Evolutionary conservation across 2,797 vertebrate genomes (phyloP).

Genomic region (Iguana delicatissima): DNA sequence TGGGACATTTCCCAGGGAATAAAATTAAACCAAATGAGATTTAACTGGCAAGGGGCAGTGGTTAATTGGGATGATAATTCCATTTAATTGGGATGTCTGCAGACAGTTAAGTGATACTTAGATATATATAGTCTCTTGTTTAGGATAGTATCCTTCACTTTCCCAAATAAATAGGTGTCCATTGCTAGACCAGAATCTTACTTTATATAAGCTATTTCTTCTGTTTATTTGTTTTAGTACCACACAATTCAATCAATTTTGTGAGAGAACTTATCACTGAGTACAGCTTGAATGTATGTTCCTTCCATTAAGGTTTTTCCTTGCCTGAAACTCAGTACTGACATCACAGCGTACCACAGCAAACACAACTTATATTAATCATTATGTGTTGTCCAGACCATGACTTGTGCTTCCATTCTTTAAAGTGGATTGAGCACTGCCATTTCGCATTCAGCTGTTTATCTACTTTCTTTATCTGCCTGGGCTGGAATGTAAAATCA

Average conservation of each 20-base stretch:
- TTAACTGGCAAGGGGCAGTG: conserved; percentile 74
- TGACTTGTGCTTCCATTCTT: neutral
- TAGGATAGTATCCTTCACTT: conserved; percentile 40
- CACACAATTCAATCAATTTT: neutral
- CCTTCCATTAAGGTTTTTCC: neutral
- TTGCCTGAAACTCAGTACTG: neutral
- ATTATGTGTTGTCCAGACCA: neutral
- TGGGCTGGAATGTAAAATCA: neutral
- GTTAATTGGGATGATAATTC: conserved; percentile 77
- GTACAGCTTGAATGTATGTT: neutral
- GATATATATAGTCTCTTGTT: conserved; percentile 49
- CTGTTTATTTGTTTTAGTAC: neutral
- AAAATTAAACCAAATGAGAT: conserved; percentile 75
- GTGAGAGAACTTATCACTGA: neutral
- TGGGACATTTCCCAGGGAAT: conserved; percentile 66
- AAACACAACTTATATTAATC: neutral
- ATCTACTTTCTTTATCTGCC: neutral
- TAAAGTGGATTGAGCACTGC: neutral
- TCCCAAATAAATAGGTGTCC: conserved; percentile 40
- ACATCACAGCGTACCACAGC: neutral
- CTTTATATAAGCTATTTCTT: neutral
- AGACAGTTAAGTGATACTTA: conserved; percentile 63
- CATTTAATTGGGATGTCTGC: conserved; percentile 72
- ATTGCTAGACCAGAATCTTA: conserved; percentile 26
- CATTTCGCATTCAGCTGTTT: neutral